Evolutionary conservation across 1,140 invertebrate genomes (phyloP), one percentile per base, ranked within the genome.

Genomic region (Nixonia krombeini): DNA sequence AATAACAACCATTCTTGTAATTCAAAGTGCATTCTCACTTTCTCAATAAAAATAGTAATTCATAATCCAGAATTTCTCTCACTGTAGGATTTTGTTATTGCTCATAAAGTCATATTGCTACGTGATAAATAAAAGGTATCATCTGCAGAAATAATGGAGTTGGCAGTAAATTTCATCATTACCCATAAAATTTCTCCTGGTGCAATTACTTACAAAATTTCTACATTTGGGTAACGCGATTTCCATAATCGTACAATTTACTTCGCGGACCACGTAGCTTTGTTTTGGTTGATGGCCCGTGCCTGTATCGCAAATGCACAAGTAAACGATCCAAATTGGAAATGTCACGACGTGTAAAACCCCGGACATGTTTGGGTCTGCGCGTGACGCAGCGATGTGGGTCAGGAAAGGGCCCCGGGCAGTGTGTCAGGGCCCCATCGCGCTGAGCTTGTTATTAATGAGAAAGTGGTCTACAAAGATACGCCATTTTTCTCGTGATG

Each of bases 341-440:
- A 64, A 41, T 51, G 50, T 56, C 53, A 53, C 68, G 37, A 58
- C n/a, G n/a, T n/a, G n/a, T n/a, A n/a, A n/a, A 63, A 53, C 45
- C 45, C 52, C 12, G 9, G 40, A 51, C 4, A 10, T 8, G 35
- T 31, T 35, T 35, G 31, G 13, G 52, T 62, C 70, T 56, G 52
- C 58, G 44, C 28, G 23, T 33, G 53, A 23, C 40, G 40, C 40
- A 56, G 63, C 25, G 40, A 81, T 78, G 67, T 80, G 73, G 76
- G 71, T 53, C 78, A 55, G 18, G 53, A 72, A 72, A 66, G 66
- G 61, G 71, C 78, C 76, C 51, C 70, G 31, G 74, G 79, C 72
- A 75, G 68, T 81, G 42, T 80, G 76, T 80, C 79, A 80, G 45
- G 53, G 71, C 68, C 68, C 69, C 55, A 58, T 62, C 63, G 42